Evolutionary conservation across 2,888 invertebrate species (phyloP).

Genomic region (Taenaris catops): DNA sequence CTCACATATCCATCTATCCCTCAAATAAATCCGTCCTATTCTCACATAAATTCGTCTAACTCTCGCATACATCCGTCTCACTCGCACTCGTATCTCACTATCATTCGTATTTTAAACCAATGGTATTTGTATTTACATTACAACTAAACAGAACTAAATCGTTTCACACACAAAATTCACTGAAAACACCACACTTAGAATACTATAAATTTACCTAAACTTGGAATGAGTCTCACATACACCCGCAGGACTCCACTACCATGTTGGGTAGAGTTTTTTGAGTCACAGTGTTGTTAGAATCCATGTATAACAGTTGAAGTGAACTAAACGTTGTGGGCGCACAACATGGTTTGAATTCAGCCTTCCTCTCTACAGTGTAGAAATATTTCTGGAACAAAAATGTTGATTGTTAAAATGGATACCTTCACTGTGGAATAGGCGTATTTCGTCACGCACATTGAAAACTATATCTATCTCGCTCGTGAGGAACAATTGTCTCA

Average conservation of each 20-base stretch:
- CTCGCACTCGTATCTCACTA: too few relatives aligned
- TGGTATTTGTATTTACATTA: neutral
- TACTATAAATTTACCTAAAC: neutral
- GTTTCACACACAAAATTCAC: neutral
- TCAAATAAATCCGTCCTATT: too few relatives aligned
- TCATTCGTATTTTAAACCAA: too few relatives aligned
- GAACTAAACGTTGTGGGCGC: slow-evolving; percentile 91
- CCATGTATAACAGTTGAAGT: slow-evolving; percentile 88
- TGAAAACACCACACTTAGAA: neutral
- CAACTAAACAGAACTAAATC: neutral
- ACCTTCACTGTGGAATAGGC: too few relatives aligned
- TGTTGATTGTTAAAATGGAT: too few relatives aligned
- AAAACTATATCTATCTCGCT: too few relatives aligned
- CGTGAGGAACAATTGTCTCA: too few relatives aligned
- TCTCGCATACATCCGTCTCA: too few relatives aligned
- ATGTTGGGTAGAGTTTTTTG: slow-evolving; percentile 91
- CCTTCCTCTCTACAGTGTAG: slow-evolving; percentile 69
- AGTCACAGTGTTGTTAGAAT: slow-evolving; percentile 88
- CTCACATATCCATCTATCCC: too few relatives aligned
- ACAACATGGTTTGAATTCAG: slow-evolving; percentile 91
- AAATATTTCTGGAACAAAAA: slow-evolving; percentile 83
- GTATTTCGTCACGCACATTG: too few relatives aligned
- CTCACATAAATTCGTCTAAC: too few relatives aligned
- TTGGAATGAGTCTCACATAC: slow-evolving; percentile 81
- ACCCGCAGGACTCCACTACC: slow-evolving; percentile 95